Conservation (phyloP, 1,140 invertebrate genomes). For the silkworm (Bombyx mori) region DNA sequence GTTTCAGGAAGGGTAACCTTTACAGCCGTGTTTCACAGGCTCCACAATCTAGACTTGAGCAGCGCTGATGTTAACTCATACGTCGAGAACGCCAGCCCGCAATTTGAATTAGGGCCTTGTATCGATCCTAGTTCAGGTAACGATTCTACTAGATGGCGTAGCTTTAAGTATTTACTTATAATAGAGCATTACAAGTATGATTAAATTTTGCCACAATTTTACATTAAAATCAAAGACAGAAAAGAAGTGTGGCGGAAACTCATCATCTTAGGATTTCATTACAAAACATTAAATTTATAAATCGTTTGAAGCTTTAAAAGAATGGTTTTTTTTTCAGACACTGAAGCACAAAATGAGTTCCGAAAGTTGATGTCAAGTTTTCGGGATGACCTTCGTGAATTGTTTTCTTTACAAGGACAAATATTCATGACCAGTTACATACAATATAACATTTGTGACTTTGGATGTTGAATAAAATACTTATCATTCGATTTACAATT, state of each 20-base stretch:
- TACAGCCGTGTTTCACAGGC: slow-evolving; percentile 21
- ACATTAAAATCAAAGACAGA: too few species aligned
- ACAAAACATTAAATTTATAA: too few species aligned
- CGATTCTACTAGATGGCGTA: too few species aligned
- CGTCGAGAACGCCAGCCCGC: slow-evolving; percentile 5
- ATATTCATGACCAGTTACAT: slow-evolving; percentile 1
- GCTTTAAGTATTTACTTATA: too few species aligned
- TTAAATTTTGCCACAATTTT: too few species aligned
- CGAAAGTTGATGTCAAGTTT: not conserved
- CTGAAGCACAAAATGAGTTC: too few species aligned
- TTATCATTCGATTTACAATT: too few species aligned
- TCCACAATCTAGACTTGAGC: slow-evolving; percentile 16
- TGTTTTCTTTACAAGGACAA: slow-evolving; percentile 1
- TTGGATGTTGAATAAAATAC: not conserved
- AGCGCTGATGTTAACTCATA: slow-evolving; percentile 16
- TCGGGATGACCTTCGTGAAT: not conserved
- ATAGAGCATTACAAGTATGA: too few species aligned
- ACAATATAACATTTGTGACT: slow-evolving; percentile 6
- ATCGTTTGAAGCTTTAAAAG: too few species aligned
- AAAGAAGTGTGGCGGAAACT: too few species aligned
- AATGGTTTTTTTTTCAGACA: too few species aligned
- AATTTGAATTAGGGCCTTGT: slow-evolving; percentile 10
- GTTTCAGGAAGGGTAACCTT: not conserved
- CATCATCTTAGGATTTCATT: too few species aligned
- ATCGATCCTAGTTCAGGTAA: not conserved